phyloP scores from a whole-genome alignment of 2,113 vertebrate species.

The Labeo catla region DNA sequence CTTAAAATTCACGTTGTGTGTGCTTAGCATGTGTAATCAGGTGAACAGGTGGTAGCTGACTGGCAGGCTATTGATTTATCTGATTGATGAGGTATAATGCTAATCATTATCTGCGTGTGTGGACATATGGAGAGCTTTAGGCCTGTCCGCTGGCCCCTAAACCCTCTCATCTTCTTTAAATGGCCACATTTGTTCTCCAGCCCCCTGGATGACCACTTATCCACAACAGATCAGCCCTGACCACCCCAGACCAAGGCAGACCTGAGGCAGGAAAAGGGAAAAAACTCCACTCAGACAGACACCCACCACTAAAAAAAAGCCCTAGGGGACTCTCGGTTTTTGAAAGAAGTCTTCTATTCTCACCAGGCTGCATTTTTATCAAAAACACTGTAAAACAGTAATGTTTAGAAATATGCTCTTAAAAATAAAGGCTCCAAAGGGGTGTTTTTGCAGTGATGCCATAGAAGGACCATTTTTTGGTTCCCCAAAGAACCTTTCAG shows the following conservation, averaged over 20 bases:
- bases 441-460: too few species aligned
- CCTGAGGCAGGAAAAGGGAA: slow-evolving; percentile 26
- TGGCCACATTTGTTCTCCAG: slow-evolving; percentile 38
- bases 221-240: slow-evolving; percentile 32
- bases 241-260: slow-evolving; percentile 17
- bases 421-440: too few species aligned
- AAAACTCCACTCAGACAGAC: slow-evolving; percentile 24
- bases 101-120: slow-evolving; percentile 45
- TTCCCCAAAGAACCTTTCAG: too few species aligned
- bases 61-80: slow-evolving; percentile 46
- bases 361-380: neutral
- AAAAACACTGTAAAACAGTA: neutral
- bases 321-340: neutral
- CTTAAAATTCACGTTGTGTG: neutral
- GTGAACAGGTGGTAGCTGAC: slow-evolving; percentile 52
- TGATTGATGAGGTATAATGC: slow-evolving; percentile 53
- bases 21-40: slow-evolving; percentile 21
- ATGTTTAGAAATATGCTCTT: neutral
- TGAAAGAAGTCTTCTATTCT: neutral
- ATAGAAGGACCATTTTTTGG: too few species aligned
- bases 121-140: slow-evolving; percentile 59
- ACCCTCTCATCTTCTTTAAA: slow-evolving; percentile 45
- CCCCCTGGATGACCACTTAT: slow-evolving; percentile 37
- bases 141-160: slow-evolving; percentile 34
- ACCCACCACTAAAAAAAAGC: slow-evolving; percentile 1